Conservation (phyloP, 2,797 vertebrate species). For the Alauda arvensis region DNA sequence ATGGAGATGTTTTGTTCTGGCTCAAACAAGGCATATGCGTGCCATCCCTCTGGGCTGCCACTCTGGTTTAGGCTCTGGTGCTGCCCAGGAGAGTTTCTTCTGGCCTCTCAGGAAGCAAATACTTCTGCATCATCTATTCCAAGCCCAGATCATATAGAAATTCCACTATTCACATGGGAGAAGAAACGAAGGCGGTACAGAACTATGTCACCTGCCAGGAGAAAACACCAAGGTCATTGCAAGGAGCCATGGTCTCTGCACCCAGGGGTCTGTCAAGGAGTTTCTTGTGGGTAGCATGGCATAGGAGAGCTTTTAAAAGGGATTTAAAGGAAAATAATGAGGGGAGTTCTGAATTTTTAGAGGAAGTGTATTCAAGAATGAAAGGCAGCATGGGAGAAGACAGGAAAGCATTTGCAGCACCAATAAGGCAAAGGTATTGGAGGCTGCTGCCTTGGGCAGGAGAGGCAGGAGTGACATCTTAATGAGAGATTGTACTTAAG, state of each 20-base stretch:
- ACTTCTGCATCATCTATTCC: neutral
- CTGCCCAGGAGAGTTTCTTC: neutral
- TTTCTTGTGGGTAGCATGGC: neutral
- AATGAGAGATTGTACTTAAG: neutral
- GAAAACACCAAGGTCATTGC: rapidly evolving
- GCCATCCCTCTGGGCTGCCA: neutral
- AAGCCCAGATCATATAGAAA: rapidly evolving
- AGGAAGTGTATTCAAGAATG: neutral
- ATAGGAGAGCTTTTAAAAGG: neutral
- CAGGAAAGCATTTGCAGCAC: neutral
- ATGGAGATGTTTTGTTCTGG: neutral
- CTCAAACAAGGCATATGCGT: rapidly evolving
- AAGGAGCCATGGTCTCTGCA: rapidly evolving
- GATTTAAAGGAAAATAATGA: neutral
- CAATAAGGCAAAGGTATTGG: neutral
- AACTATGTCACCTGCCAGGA: neutral
- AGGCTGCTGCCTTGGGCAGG: neutral
- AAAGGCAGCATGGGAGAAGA: neutral
- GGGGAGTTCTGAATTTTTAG: neutral
- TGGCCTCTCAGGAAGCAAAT: neutral
- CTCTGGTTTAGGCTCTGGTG: neutral
- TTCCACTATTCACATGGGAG: neutral
- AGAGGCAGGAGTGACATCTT: neutral
- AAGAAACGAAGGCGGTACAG: neutral
- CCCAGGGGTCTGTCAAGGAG: neutral